A percentile compares a stretch with the other conserved stretches of the same genome.
Evolutionary conservation across 2,113 vertebrate species (phyloP).

Genomic region (Grantiella picta): DNA sequence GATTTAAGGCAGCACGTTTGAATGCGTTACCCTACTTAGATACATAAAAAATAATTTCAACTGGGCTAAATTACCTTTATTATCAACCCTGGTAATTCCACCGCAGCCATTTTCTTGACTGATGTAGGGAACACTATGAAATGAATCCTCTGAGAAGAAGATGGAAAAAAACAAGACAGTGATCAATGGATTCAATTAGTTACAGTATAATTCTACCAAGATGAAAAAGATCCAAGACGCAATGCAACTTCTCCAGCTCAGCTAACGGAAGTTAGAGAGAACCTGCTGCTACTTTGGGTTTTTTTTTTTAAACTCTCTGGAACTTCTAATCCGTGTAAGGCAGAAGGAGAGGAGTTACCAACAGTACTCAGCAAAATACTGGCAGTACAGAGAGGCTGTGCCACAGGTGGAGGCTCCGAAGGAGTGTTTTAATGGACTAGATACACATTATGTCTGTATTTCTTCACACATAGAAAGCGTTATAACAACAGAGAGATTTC

Average conservation of each 20-base stretch:
- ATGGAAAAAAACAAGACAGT: slow-evolving; percentile 75
- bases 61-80: slow-evolving; percentile 73
- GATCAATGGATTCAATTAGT: slow-evolving; percentile 81
- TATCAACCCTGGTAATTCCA: slow-evolving; percentile 70
- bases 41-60: slow-evolving; percentile 65
- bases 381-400: slow-evolving; percentile 22
- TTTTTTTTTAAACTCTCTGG: not conserved
- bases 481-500: slow-evolving; percentile 65
- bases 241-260: slow-evolving; percentile 40
- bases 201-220: slow-evolving; percentile 73
- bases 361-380: slow-evolving; percentile 30
- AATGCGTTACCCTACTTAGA: slow-evolving; percentile 37
- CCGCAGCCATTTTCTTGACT: slow-evolving; percentile 72
- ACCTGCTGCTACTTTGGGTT: not conserved
- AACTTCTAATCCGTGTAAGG: not conserved
- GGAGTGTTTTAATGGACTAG: slow-evolving; percentile 46
- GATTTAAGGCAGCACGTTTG: slow-evolving; percentile 20
- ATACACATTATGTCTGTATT: slow-evolving; percentile 65
- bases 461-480: slow-evolving; percentile 68
- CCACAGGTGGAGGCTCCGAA: slow-evolving; percentile 59
- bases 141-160: slow-evolving; percentile 75
- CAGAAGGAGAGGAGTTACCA: slow-evolving; percentile 10
- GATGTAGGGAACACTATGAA: slow-evolving; percentile 68
- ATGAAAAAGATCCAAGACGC: slow-evolving; percentile 68
- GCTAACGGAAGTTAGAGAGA: slow-evolving; percentile 21